phyloP scores from a whole-genome alignment of 2,797 vertebrate species.

The Delichon dasypus region DNA sequence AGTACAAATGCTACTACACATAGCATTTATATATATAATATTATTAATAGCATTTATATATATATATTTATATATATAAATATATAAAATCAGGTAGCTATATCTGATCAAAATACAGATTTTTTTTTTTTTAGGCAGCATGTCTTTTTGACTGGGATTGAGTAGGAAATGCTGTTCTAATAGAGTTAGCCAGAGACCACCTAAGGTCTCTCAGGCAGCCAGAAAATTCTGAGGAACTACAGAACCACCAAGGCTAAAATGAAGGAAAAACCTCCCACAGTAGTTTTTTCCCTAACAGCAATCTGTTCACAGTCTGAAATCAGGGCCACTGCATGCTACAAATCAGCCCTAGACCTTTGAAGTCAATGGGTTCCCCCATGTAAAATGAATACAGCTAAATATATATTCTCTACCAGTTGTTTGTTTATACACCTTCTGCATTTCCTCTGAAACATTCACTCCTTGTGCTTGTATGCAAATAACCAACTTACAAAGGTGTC shows the following conservation, averaged over 20 bases:
- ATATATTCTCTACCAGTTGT: neutral
- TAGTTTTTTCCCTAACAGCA: neutral
- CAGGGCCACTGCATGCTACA: neutral
- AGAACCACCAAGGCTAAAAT: neutral
- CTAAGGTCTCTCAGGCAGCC: neutral
- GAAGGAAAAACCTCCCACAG: neutral
- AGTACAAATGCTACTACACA: neutral
- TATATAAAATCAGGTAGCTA: neutral
- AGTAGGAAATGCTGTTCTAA: neutral
- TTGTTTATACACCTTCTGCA: neutral
- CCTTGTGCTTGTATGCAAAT: neutral
- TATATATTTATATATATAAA: no score
- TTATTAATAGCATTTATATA: no score
- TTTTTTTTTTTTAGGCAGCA: neutral
- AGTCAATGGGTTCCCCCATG: neutral
- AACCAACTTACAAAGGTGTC: neutral
- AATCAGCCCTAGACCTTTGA: neutral
- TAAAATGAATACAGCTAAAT: neutral
- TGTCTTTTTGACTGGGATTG: rapidly evolving
- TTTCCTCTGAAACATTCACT: neutral
- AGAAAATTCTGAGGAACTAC: neutral
- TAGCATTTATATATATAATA: no score
- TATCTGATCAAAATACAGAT: neutral
- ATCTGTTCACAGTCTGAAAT: neutral
- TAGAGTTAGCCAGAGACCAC: neutral